Base-by-base conservation (phyloP, 1,140 invertebrate species). In the Cydia amplana region DNA sequence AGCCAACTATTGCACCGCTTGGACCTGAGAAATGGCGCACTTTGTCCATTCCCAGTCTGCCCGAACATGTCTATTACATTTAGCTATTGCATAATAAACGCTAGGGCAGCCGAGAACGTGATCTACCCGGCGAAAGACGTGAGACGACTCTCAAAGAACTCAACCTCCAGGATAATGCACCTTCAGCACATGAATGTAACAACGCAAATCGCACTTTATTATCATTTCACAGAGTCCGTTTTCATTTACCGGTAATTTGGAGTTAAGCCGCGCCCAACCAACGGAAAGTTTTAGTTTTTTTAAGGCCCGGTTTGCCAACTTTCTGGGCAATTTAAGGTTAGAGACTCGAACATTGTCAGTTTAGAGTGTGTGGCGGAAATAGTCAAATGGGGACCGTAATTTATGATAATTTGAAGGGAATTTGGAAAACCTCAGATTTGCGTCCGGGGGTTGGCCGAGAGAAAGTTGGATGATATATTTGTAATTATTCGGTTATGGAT, bases 71-170 rank as follows among this genome's bases (percentile, higher is more conserved):
- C 85, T 85, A 86, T 89, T 84, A 87, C 83, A 82, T 87, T 86
- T 87, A 85, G 81, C 86, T 87, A 87, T 85, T 87, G 87, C 86
- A 89, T 89, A 89, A 89, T 87, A 88, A 87, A 89, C 85, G 84
- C 75, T 80, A 80, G 77, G 79, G 78, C 85, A 82, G 79, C 79
- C 81, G 72, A 83, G 82, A 84, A 87, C 87, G 87, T 88, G 87
- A 88, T 85, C 84, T 79, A 78, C 79, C 85, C 83, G 78, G 76
- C 77, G 36, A 28, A 73, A 65, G 78, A 88, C 86, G 85, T 88
- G 86, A 83, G 81, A 63, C 55, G 86, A 83, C 77, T 88, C 74
- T 75, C 73, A 72, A 85, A 72, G 73, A 51, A 74, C 70, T 75
- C 64, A 6, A 73, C n/a, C 20, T 16, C 72, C 79, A 75, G 77